Evolutionary conservation across 2,888 invertebrate genomes (phyloP).

Genomic region (Lacanobia wlatinum): DNA sequence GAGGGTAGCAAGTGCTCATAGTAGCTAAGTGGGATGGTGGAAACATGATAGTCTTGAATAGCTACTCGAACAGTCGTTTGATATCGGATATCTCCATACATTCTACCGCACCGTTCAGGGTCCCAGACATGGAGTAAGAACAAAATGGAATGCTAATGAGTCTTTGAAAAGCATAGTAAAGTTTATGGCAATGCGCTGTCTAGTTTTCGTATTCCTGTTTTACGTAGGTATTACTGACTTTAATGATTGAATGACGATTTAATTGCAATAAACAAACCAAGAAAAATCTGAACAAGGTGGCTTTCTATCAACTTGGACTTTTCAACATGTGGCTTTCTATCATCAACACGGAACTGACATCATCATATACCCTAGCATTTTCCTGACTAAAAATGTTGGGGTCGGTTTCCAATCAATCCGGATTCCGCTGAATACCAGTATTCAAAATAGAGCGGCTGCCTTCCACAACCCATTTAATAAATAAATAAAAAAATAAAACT

Average conservation of each 20-base stretch:
- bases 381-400: too few relatives aligned
- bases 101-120: conserved; percentile 67
- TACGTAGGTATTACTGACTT: background rate
- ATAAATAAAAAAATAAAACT: too few relatives aligned
- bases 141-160: conserved; percentile 20
- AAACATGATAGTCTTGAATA: conserved; percentile 85
- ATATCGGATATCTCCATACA: conserved; percentile 75
- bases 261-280: background rate
- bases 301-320: too few relatives aligned
- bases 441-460: too few relatives aligned
- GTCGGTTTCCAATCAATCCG: too few relatives aligned
- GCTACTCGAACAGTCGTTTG: conserved; percentile 77
- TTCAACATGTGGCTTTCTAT: too few relatives aligned
- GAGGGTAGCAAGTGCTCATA: conserved; percentile 83
- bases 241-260: background rate
- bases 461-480: too few relatives aligned
- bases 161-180: background rate
- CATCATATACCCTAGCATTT: too few relatives aligned
- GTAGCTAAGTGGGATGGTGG: conserved; percentile 78
- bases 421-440: too few relatives aligned
- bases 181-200: background rate
- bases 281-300: too few relatives aligned
- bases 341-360: too few relatives aligned
- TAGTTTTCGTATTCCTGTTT: background rate
- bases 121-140: conserved; percentile 8